These are phyloP conservation scores for Agrilus cyanescens DNA, from an alignment of 2,888 invertebrate genomes.

Conservation along the genomic window DNA sequence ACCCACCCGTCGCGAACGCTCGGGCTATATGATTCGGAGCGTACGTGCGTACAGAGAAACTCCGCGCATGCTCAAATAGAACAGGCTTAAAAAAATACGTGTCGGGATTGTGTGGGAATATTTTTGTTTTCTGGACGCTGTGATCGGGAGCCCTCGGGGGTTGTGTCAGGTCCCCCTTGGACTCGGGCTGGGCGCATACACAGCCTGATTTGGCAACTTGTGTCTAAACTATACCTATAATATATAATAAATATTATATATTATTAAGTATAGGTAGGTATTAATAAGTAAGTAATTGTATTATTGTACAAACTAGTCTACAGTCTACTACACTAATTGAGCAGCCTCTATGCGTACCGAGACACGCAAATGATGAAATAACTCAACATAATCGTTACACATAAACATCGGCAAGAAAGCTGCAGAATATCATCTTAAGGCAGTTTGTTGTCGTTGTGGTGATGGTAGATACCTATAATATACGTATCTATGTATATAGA, in stretches of 20 bases:
- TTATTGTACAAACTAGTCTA: constrained; percentile 18
- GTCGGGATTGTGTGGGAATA: neutral
- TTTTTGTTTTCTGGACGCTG: constrained; percentile 1
- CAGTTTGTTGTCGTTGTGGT: constrained; percentile 28
- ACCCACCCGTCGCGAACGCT: too few relatives aligned
- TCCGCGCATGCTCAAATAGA: too few relatives aligned
- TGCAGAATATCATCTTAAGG: constrained; percentile 26
- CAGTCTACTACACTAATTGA: constrained; percentile 30
- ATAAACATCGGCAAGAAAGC: constrained; percentile 33
- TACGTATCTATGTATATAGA: neutral
- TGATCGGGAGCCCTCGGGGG: constrained; percentile 3
- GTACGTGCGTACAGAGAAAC: too few relatives aligned
- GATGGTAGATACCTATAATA: neutral
- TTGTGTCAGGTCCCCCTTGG: constrained; percentile 15
- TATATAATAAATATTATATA: constrained; percentile 4
- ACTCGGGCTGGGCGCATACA: constrained; percentile 21
- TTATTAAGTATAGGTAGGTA: constrained; percentile 8
- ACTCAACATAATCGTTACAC: constrained; percentile 33
- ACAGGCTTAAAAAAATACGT: too few relatives aligned
- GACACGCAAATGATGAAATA: constrained; percentile 26
- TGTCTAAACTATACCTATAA: constrained; percentile 8
- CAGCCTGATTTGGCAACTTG: constrained; percentile 20
- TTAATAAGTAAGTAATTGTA: constrained; percentile 11
- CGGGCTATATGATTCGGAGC: too few relatives aligned
- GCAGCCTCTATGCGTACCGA: constrained; percentile 31